Base-by-base conservation (phyloP, 2,888 invertebrate genomes). In the Agonopterix subpropinquella region DNA sequence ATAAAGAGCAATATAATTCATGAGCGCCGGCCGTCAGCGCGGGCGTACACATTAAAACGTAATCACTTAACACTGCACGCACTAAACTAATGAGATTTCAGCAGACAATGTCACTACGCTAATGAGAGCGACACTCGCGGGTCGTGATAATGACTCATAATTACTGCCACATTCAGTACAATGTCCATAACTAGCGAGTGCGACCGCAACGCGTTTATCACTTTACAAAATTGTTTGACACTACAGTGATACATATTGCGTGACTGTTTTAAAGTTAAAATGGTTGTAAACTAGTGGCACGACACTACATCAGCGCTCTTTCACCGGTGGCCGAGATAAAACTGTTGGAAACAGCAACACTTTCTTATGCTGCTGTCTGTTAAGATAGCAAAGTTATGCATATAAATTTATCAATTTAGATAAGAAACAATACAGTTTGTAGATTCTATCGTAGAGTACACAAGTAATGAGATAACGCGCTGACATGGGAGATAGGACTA, bases 51-150 rank as follows among this genome's bases (percentile, higher is more conserved):
- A 77, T 79, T 80, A 79, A 80, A 82, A 82, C 77, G 77, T 85
- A 84, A 82, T 84, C 83, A 83, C 80, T 84, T 81, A 80, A 80
- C 79, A 79, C 69, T 73, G 79, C 81, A 82, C 83, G 81, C 83
- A 82, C 79, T 70, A 74, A 71, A 80, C 78, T 83, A 87, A 87
- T 84, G 83, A 83, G 82, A 84, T 85, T 84, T 84, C 73, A 80
- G 77, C 69, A 70, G 76, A 79, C 83, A 76, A 73, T 68, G 75
- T 79, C 52, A 49, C 47, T 43, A 44, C 63, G 73, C 73, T 84
- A 83, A 84, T 75, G 80, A 80, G 75, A 69, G 67, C 73, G 76
- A 78, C 81, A 76, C 73, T 73, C 64, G 67, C 73, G 71, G 70
- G 73, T 70, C 69, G 70, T 56, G 62, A 61, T 68, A 64, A 66